A percentile compares a stretch with the other conserved stretches of the same genome.
These are phyloP conservation scores for Penaeus chinensis DNA, from an alignment of 1,140 invertebrate genomes.

Conservation along the genomic window DNA sequence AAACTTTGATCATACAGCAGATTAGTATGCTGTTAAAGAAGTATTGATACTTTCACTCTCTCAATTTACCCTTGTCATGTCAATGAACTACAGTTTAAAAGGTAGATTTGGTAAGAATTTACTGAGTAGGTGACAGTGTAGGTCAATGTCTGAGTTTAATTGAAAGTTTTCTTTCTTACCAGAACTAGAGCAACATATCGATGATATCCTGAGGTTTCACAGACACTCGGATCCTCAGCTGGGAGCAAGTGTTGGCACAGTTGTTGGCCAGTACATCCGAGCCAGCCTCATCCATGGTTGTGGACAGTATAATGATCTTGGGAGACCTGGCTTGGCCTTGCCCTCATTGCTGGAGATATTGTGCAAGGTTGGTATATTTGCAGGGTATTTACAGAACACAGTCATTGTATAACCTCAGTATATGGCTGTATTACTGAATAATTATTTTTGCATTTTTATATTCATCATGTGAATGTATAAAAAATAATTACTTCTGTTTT, in stretches of 20 bases:
- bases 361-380: slow-evolving; percentile 58
- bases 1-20: background rate
- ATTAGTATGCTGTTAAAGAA: too few species aligned
- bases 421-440: too few species aligned
- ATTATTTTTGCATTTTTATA: background rate
- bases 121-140: background rate
- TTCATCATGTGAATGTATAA: too few species aligned
- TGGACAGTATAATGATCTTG: slow-evolving; percentile 68
- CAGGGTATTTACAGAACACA: background rate
- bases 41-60: too few species aligned
- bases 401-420: too few species aligned
- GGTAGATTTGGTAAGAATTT: background rate
- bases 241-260: slow-evolving; percentile 77
- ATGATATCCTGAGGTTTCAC: slow-evolving; percentile 78
- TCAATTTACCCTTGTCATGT: too few species aligned
- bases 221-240: slow-evolving; percentile 85
- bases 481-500: background rate
- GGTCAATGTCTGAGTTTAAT: background rate
- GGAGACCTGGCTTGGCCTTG: slow-evolving; percentile 46
- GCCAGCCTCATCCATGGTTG: slow-evolving; percentile 74
- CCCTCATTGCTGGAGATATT: slow-evolving; percentile 57
- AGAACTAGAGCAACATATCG: slow-evolving; percentile 71
- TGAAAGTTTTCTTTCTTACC: background rate
- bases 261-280: slow-evolving; percentile 78
- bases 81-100: too few species aligned